Evolutionary conservation across 2,888 invertebrate genomes (phyloP).

Genomic region (Epicampocera succincta): DNA sequence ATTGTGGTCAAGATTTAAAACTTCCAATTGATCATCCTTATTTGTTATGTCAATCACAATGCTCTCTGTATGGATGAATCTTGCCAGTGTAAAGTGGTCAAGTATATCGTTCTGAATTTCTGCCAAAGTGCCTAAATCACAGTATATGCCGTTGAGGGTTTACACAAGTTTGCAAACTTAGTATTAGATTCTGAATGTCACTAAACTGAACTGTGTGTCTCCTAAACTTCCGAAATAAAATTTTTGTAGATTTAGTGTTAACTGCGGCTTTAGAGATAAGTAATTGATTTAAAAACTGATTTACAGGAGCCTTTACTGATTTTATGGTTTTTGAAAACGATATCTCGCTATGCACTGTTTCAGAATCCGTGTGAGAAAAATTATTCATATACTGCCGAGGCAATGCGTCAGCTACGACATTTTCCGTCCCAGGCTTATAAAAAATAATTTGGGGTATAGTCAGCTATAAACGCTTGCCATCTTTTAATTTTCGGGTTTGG

Average conservation of each 20-base stretch:
- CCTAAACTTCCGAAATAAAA: not conserved
- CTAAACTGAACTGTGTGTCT: not conserved
- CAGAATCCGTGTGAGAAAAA: slow-evolving; percentile 3
- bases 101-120: slow-evolving; percentile 21
- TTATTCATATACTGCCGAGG: slow-evolving; percentile 7
- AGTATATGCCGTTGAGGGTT: not conserved
- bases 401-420: slow-evolving; percentile 18
- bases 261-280: not conserved
- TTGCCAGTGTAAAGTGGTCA: slow-evolving; percentile 12
- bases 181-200: not conserved
- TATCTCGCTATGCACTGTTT: slow-evolving; percentile 23
- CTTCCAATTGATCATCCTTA: not conserved
- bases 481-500: slow-evolving; percentile 40
- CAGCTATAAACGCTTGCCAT: slow-evolving; percentile 36
- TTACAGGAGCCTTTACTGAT: slow-evolving; percentile 19
- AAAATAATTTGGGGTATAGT: slow-evolving; percentile 9
- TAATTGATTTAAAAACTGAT: slow-evolving; percentile 17
- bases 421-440: not conserved
- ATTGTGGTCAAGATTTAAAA: slow-evolving; percentile 3
- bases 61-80: slow-evolving; percentile 13
- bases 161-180: not conserved
- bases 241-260: slow-evolving; percentile 3
- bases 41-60: not conserved
- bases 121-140: slow-evolving; percentile 10
- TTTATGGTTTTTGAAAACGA: slow-evolving; percentile 21